Percentiles rank a stretch among this genome's conserved stretches.
Evolutionary conservation across 92 coral and sea anemone genomes (phyloP).

Genomic region (Phenganax subtilis): DNA sequence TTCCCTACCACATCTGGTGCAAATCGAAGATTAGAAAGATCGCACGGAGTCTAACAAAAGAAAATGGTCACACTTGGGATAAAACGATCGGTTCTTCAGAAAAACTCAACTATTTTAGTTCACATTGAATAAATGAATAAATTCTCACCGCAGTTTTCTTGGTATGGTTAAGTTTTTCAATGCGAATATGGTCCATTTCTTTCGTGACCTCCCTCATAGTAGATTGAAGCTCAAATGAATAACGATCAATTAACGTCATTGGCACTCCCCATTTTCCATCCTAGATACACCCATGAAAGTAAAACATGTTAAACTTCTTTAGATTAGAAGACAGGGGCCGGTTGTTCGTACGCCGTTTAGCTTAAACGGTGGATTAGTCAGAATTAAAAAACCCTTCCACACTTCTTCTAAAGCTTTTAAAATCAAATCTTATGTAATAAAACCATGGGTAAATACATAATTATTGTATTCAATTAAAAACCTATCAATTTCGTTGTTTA

Average conservation of each 20-base stretch:
- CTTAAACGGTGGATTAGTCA: too few relatives aligned
- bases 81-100: not conserved
- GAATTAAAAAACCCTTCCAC: too few relatives aligned
- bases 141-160: conserved; percentile 58
- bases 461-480: too few relatives aligned
- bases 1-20: conserved; percentile 62
- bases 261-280: conserved; percentile 88
- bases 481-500: too few relatives aligned
- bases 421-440: too few relatives aligned
- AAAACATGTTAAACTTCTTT: too few relatives aligned
- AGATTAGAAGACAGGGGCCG: too few relatives aligned
- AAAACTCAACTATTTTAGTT: not conserved
- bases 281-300: conserved; percentile 37
- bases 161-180: conserved; percentile 50
- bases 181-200: conserved; percentile 71
- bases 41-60: conserved; percentile 65
- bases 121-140: not conserved
- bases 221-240: conserved; percentile 75
- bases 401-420: too few relatives aligned
- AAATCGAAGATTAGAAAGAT: conserved; percentile 50
- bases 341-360: too few relatives aligned
- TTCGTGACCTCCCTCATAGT: conserved; percentile 67
- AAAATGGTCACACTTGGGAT: too few relatives aligned
- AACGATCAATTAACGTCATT: conserved; percentile 70
- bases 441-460: too few relatives aligned